These are phyloP conservation scores for Schizopygopsis pylzovi DNA, from an alignment of 2,797 vertebrate genomes.

Conservation along the genomic window DNA sequence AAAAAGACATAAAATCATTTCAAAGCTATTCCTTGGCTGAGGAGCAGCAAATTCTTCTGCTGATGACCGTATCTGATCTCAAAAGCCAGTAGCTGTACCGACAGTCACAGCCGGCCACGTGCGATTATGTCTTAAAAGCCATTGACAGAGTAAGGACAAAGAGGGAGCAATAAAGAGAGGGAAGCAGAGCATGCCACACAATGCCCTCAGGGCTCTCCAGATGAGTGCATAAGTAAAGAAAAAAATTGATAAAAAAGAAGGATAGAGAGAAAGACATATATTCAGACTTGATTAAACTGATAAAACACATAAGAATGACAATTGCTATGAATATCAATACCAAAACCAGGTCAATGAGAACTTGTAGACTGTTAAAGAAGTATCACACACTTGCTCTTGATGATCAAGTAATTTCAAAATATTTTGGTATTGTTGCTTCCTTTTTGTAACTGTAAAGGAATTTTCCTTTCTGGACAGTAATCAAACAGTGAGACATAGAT, in stretches of 20 bases:
- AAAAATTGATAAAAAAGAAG: conserved; percentile 23
- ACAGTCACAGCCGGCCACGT: conserved; percentile 48
- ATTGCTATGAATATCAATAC: conserved; percentile 9
- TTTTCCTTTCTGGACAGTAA: no score
- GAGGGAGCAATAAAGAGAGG: conserved; percentile 47
- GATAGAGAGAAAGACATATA: conserved; percentile 51
- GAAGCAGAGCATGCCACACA: conserved; percentile 48
- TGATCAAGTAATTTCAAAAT: not conserved
- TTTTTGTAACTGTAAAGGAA: no score
- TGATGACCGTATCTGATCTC: conserved; percentile 49
- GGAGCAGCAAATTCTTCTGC: conserved; percentile 32
- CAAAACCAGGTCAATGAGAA: conserved; percentile 12
- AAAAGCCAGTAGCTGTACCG: conserved; percentile 36
- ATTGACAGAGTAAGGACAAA: conserved; percentile 57
- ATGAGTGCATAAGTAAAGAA: conserved; percentile 31
- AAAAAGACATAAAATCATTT: not conserved
- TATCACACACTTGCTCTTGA: not conserved
- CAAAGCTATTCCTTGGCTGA: not conserved
- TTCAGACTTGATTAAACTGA: conserved; percentile 32
- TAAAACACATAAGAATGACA: conserved; percentile 18
- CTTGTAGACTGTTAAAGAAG: not conserved
- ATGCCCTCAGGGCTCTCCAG: conserved; percentile 50
- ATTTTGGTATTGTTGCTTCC: not conserved
- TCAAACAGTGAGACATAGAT: no score
- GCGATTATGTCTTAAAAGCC: conserved; percentile 60